phyloP scores from a whole-genome alignment of 2,797 vertebrate genomes.

The Tragelaphus eurycerus region DNA sequence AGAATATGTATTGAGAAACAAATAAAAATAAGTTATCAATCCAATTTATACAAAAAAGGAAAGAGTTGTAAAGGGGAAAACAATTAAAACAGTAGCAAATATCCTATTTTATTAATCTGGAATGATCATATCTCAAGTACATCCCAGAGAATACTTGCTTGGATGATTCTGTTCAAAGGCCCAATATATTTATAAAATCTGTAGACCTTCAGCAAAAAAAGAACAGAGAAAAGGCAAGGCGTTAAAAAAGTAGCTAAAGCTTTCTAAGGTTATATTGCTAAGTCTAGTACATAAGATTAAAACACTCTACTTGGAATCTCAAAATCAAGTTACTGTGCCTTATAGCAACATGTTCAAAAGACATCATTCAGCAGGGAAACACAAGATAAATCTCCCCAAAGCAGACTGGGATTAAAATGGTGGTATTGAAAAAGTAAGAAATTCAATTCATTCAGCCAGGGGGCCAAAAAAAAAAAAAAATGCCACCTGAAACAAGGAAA shows the following conservation, averaged over 20 bases:
- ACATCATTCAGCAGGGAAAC: slow-evolving; percentile 7
- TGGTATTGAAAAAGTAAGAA: not conserved
- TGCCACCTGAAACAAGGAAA: not conserved
- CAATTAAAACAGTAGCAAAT: slow-evolving; percentile 3
- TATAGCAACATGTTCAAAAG: slow-evolving; percentile 29
- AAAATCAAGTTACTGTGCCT: slow-evolving; percentile 24
- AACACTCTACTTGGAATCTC: slow-evolving; percentile 49
- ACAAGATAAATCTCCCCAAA: slow-evolving; percentile 38
- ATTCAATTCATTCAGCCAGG: not conserved
- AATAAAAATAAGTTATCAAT: not conserved
- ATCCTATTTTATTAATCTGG: not conserved
- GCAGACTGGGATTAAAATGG: slow-evolving; percentile 4
- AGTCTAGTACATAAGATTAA: not conserved
- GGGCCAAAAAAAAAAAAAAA: not conserved
- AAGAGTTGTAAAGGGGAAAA: not conserved
- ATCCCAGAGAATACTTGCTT: not conserved
- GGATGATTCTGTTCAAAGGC: slow-evolving; percentile 1
- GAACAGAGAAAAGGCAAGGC: slow-evolving; percentile 4
- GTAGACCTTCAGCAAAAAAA: not conserved
- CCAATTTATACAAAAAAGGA: not conserved
- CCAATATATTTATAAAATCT: not conserved
- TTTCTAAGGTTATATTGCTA: not conserved
- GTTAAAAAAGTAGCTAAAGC: not conserved
- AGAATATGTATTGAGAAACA: not conserved
- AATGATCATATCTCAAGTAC: not conserved